phyloP scores from a whole-genome alignment of 2,797 vertebrate genomes.

The Synanceia verrucosa region DNA sequence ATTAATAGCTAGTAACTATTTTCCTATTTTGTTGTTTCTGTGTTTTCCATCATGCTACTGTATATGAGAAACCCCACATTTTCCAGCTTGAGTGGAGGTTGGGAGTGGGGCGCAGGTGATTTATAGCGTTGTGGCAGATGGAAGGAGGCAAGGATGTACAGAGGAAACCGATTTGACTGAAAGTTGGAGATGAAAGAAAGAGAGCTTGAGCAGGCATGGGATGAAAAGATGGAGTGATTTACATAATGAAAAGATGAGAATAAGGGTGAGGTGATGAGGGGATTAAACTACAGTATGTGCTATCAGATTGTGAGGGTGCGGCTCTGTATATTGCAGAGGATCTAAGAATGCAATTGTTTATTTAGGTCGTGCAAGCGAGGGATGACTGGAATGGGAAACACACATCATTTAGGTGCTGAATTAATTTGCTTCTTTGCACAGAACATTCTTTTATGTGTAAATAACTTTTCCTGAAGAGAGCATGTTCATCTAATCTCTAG shows the following conservation, averaged over 20 bases:
- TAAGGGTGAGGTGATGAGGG: conserved; percentile 16
- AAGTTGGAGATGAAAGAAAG: conserved; percentile 30
- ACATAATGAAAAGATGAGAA: conserved; percentile 46
- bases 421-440: conserved; percentile 40
- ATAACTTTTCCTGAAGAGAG: conserved; percentile 33
- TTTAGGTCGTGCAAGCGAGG: conserved; percentile 55
- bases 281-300: conserved; percentile 33
- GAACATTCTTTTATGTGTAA: conserved; percentile 51
- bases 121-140: conserved; percentile 32
- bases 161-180: conserved; percentile 30
- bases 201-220: conserved; percentile 2
- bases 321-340: conserved; percentile 23
- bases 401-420: conserved; percentile 35
- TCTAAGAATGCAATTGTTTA: conserved; percentile 53
- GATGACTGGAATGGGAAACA: conserved; percentile 24
- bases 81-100: not conserved
- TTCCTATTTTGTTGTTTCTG: not conserved
- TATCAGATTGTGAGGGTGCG: conserved; percentile 26
- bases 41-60: not conserved
- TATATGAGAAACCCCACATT: not conserved
- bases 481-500: conserved; percentile 2
- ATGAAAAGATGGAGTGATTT: conserved; percentile 40
- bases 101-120: conserved; percentile 19
- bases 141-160: conserved; percentile 18
- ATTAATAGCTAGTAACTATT: not conserved